Base-by-base conservation (phyloP, 2,888 invertebrate species). In the Zaprionus lineosus region DNA sequence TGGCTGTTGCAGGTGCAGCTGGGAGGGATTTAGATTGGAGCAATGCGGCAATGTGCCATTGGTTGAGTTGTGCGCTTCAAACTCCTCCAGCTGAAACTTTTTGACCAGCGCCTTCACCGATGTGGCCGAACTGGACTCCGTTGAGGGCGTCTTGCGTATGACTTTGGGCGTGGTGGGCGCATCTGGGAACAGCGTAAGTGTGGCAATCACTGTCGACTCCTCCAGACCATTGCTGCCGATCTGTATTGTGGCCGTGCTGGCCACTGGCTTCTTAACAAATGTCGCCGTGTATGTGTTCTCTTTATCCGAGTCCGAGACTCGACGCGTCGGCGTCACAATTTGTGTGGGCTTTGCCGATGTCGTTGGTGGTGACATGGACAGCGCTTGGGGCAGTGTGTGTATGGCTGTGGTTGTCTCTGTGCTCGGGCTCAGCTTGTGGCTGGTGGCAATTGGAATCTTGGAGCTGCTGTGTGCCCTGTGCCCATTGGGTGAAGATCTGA, bases 151-250 rank as follows among this genome's bases (percentile, higher is more conserved):
- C 83, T 93, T 93, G 85, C 93, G 92, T 62, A 92, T 92, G 76
- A 93, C 93, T 91, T 93, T 93, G 78, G 93, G 93, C 68, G 93
- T 93, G 86, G 93, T 93, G 74, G 93, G 93, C 41, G 93, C 93
- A 88, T 92, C 93, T 66, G 92, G 92, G 88, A 91, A 92, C 64
- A 93, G 91, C 8, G 75, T 69, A 15, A 85, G 43, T 11, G 77
- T 85, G 40, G 81, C 65, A 58, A 86, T 81, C 40, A 85, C 77
- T 7, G 74, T 83, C 11, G 84, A 57, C 39, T 79, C 83, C 37
- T 79, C 77, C 16, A 76, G 19, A 11, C 79, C 71, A 29, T 78
- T 75, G 69, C 68, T 74, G 48, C 65, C 70, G 19, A 87, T 74
- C 33, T 85, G 79, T 55, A 86, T 86, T 29, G 79, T 83, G 29